Conservation (phyloP, 2,797 vertebrate genomes). For the Arnoldichthys spilopterus region DNA sequence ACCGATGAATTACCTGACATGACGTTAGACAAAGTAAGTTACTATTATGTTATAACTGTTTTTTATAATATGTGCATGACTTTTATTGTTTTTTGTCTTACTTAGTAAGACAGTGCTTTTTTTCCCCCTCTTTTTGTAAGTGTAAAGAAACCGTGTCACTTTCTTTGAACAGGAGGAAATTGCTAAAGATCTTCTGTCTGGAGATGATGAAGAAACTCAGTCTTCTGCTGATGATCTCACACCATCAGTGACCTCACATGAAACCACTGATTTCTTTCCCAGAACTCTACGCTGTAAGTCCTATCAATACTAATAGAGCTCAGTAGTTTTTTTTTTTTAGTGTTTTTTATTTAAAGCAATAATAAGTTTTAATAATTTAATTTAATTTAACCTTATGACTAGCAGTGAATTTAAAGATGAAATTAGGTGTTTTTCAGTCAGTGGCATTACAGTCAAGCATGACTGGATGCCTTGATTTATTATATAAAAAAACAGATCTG, state of each 20-base stretch:
- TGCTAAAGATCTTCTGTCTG: conserved; percentile 85
- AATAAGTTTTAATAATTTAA: no score
- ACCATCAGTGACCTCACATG: conserved; percentile 86
- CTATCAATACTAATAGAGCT: not conserved
- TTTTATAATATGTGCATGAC: not conserved
- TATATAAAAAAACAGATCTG: no score
- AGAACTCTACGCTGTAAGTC: conserved; percentile 85
- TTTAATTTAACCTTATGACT: no score
- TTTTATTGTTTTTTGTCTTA: no score
- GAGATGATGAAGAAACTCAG: conserved; percentile 85
- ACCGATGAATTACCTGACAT: conserved; percentile 88
- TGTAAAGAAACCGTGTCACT: not conserved
- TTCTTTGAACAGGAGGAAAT: conserved; percentile 80
- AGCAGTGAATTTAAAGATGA: no score
- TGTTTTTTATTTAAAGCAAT: not conserved
- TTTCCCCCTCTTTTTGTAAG: not conserved
- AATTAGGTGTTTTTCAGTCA: no score
- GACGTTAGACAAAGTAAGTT: conserved; percentile 88
- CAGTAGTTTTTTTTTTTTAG: not conserved
- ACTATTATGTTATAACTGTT: not conserved
- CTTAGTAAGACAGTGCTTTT: not conserved
- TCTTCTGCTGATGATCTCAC: conserved; percentile 88
- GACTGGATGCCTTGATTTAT: no score
- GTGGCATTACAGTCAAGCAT: no score
- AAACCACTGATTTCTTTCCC: conserved; percentile 86